Percentiles rank a stretch among this genome's conserved stretches.
These are phyloP conservation scores for Lepidurus arcticus DNA, from an alignment of 1,140 invertebrate species.

Conservation along the genomic window DNA sequence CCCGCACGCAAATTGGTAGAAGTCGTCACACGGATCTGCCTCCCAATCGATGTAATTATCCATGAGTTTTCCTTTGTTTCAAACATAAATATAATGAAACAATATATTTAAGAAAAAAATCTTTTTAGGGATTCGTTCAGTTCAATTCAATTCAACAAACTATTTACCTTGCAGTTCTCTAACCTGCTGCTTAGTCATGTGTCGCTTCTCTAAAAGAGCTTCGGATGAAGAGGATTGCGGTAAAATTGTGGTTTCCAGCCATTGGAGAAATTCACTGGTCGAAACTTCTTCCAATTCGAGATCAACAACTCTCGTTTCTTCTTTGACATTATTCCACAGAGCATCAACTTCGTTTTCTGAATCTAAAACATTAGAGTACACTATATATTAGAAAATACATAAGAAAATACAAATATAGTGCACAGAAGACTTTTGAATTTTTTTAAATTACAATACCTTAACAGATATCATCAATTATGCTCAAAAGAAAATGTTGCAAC, in stretches of 20 bases:
- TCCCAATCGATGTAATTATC: slow-evolving; percentile 66
- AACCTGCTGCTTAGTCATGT: not conserved
- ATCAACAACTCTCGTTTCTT: not conserved
- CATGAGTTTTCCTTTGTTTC: slow-evolving; percentile 55
- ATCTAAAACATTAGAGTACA: not conserved
- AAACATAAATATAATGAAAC: not conserved
- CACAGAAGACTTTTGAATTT: too few species aligned
- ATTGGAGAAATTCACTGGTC: not conserved
- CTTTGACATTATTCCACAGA: not conserved
- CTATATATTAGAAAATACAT: too few species aligned
- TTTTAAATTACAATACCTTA: too few species aligned
- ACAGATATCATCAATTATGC: too few species aligned
- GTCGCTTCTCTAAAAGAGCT: not conserved
- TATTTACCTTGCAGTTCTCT: not conserved
- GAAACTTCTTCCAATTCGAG: not conserved
- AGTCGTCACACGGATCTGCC: slow-evolving; percentile 80
- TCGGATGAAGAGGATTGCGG: not conserved
- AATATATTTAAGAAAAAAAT: too few species aligned
- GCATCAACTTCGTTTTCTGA: not conserved
- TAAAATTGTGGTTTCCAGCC: not conserved
- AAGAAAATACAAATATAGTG: too few species aligned
- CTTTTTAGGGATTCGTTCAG: too few species aligned
- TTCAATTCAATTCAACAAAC: too few species aligned
- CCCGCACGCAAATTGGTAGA: slow-evolving; percentile 84
- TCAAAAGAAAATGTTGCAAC: too few species aligned